These are phyloP conservation scores for Drosophila azteca DNA, from an alignment of 1,140 invertebrate genomes.

Conservation along the genomic window DNA sequence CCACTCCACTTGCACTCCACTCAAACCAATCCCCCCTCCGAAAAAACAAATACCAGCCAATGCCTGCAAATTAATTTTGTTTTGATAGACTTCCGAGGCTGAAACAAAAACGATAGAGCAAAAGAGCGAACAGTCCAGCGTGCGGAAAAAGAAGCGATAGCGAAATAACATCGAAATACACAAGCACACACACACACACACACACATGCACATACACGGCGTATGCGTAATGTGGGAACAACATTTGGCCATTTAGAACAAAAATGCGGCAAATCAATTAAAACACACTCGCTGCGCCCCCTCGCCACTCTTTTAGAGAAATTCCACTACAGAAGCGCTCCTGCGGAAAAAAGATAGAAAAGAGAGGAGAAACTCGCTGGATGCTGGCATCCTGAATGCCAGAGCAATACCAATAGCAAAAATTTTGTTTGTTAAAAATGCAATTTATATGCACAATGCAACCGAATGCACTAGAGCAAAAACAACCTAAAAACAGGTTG, in stretches of 20 bases:
- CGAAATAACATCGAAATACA: constrained; percentile 5
- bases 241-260: constrained; percentile 59
- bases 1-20: constrained; percentile 8
- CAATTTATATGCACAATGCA: constrained; percentile 76
- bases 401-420: constrained; percentile 59
- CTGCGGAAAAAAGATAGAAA: not conserved
- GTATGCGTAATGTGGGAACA: constrained; percentile 57
- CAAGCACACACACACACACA: not conserved
- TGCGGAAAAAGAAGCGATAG: not conserved
- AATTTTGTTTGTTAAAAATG: constrained; percentile 74
- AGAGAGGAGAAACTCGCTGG: not conserved
- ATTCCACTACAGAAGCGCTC: constrained; percentile 5
- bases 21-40: constrained; percentile 1
- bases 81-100: constrained; percentile 76
- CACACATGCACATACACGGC: constrained; percentile 33
- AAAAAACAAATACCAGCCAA: constrained; percentile 51
- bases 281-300: constrained; percentile 38
- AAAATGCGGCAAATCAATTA: constrained; percentile 66
- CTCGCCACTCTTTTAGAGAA: constrained; percentile 3
- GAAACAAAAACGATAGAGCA: constrained; percentile 25
- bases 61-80: constrained; percentile 77
- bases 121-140: not conserved
- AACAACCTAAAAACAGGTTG: constrained; percentile 13
- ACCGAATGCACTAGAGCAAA: constrained; percentile 33
- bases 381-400: constrained; percentile 11